Evolutionary conservation across 1,140 invertebrate genomes (phyloP), one percentile per base, ranked within the genome.

Genomic region (Neodiprion lecontei): DNA sequence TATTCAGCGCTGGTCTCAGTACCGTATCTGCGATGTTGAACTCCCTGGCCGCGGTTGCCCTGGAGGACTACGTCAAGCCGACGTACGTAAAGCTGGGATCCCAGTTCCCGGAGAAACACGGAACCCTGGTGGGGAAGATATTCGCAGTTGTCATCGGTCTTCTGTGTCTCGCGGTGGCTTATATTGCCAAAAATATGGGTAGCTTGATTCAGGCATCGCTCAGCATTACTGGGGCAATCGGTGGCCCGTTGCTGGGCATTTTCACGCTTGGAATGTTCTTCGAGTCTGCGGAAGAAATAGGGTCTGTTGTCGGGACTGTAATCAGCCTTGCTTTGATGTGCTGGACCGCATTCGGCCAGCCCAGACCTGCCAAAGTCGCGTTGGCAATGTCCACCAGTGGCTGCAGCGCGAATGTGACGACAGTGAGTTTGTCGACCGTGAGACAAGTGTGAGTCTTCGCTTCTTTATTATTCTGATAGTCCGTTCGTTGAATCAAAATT

Each of bases 1-100:
- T 96, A 61, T 95, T 95, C 77, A 94, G 92, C 79, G 95, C 94
- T 0, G 92, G 94, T 0, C 87, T 96, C 1, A 95, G 94, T 50
- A 95, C 95, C 0, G 91, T 96, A 49, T 96, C 94, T 0, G 94
- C 95, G 2, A 90, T 93, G 28, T 88, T 95, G 53, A 96, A 96
- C 83, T 94, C 94, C 11, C 86, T 96, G n/a, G 93, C 95, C n/a
- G 94, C 95, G 11, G 94, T 96, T n/a, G 94, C 94, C 1, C 89
- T 95, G 69, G 92, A 95, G 79, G 95, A 96, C 86, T 94, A 94
- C 80, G 85, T 93, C 3, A 91, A 92, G 78, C 83, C 84, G 81
- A 74, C 40, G 76, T 69, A 17, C 66, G n/a, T 10, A 14, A 12
- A 61, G 14, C 17, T 53, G n/a, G 49, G 23, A 23, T 68, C 9